phyloP scores from a whole-genome alignment of 2,888 invertebrate species.

The Cosmia trapezina region DNA sequence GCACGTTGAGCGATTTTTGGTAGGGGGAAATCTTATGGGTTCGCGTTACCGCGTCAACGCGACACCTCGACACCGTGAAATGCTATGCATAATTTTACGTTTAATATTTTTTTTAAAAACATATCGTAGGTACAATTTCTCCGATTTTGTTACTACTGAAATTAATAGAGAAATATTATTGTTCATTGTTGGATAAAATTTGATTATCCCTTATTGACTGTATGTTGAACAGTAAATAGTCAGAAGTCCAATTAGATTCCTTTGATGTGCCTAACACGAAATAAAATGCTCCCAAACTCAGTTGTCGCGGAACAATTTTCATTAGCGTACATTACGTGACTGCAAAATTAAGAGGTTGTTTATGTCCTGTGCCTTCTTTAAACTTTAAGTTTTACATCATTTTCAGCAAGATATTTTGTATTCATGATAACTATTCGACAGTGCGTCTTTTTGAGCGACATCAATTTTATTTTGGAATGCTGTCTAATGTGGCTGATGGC shows the following conservation, averaged over 20 bases:
- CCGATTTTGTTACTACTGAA: not conserved
- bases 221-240: constrained; percentile 50
- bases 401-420: constrained; percentile 73
- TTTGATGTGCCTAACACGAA: constrained; percentile 80
- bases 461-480: not conserved
- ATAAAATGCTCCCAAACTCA: constrained; percentile 82
- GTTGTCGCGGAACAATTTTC: constrained; percentile 87
- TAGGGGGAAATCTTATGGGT: too few relatives aligned
- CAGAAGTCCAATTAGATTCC: constrained; percentile 71
- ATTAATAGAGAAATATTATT: constrained; percentile 24
- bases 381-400: constrained; percentile 79
- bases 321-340: constrained; percentile 86
- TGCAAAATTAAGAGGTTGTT: constrained; percentile 81
- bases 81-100: too few relatives aligned
- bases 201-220: constrained; percentile 40
- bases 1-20: too few relatives aligned
- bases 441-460: constrained; percentile 58
- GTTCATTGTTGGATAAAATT: constrained; percentile 30
- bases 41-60: too few relatives aligned
- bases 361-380: constrained; percentile 64
- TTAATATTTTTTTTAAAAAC: not conserved
- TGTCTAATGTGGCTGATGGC: constrained; percentile 4
- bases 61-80: too few relatives aligned
- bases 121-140: not conserved
- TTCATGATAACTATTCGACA: constrained; percentile 67